These are phyloP conservation scores for Wiebesia pumilae DNA, from an alignment of 1,140 invertebrate genomes.

Conservation along the genomic window DNA sequence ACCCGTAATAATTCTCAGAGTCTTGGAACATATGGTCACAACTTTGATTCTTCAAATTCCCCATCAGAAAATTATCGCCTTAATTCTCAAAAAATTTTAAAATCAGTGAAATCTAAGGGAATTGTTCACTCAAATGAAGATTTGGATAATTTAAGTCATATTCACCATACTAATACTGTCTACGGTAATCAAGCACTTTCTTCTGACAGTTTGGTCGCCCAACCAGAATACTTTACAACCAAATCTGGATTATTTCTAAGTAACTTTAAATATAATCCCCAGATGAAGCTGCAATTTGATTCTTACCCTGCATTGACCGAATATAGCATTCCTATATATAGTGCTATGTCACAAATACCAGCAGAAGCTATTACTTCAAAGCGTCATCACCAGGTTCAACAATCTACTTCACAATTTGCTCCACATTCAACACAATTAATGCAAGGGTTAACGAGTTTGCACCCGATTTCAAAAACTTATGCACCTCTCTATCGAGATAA, in stretches of 20 bases:
- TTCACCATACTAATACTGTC: neutral
- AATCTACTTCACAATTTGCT: constrained; percentile 3
- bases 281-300: neutral
- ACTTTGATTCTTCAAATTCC: constrained; percentile 2
- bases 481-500: neutral
- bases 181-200: constrained; percentile 18
- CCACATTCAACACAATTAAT: constrained; percentile 12
- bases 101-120: neutral
- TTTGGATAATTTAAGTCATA: constrained; percentile 10
- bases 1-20: constrained; percentile 15
- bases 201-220: neutral
- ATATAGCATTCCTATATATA: constrained; percentile 14
- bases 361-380: neutral
- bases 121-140: constrained; percentile 11
- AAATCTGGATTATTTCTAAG: neutral
- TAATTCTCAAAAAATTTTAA: neutral
- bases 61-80: neutral
- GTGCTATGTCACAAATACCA: neutral
- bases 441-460: neutral
- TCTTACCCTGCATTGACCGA: neutral
- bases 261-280: neutral
- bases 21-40: constrained; percentile 7
- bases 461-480: constrained; percentile 7
- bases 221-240: constrained; percentile 10
- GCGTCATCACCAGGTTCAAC: neutral